Percentiles rank a stretch among this genome's conserved stretches.
Evolutionary conservation across 2,888 invertebrate genomes (phyloP).

Genomic region (Synanthedon tipuliformis): DNA sequence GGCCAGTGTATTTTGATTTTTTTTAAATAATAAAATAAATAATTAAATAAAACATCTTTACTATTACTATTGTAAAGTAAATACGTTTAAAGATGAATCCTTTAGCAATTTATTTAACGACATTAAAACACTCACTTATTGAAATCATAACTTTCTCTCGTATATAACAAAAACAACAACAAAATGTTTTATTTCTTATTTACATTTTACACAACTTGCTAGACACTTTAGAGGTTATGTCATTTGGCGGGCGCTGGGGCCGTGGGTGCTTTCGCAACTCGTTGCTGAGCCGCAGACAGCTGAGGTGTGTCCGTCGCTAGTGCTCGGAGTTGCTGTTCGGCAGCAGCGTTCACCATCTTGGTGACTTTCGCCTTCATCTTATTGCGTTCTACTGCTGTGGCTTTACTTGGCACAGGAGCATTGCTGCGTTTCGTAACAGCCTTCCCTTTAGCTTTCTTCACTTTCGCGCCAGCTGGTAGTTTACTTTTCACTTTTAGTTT

Average conservation of each 20-base stretch:
- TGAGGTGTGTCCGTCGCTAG: constrained; percentile 65
- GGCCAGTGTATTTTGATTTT: too few species aligned
- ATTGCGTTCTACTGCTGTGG: constrained; percentile 67
- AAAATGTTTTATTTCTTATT: too few species aligned
- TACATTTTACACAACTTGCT: too few species aligned
- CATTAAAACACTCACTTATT: too few species aligned
- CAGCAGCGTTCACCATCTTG: constrained; percentile 77
- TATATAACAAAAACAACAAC: too few species aligned
- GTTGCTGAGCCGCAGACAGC: constrained; percentile 59
- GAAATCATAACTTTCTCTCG: too few species aligned
- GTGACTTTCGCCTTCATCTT: constrained; percentile 76
- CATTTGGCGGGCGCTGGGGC: constrained; percentile 46
- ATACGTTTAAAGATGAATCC: too few species aligned
- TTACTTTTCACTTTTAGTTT: constrained; percentile 76
- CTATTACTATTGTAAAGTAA: too few species aligned
- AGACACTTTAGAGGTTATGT: constrained; percentile 3
- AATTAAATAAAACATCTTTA: too few species aligned
- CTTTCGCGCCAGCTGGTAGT: constrained; percentile 65
- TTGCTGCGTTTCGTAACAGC: constrained; percentile 72
- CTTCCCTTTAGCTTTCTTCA: constrained; percentile 66
- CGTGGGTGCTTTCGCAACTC: constrained; percentile 50
- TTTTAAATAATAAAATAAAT: too few species aligned
- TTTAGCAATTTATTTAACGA: too few species aligned
- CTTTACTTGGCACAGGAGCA: constrained; percentile 75
- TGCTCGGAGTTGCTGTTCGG: constrained; percentile 75